Percentiles rank a stretch among this genome's conserved stretches.
Conservation (phyloP, 2,888 invertebrate species). For the Copidosoma aretas region DNA sequence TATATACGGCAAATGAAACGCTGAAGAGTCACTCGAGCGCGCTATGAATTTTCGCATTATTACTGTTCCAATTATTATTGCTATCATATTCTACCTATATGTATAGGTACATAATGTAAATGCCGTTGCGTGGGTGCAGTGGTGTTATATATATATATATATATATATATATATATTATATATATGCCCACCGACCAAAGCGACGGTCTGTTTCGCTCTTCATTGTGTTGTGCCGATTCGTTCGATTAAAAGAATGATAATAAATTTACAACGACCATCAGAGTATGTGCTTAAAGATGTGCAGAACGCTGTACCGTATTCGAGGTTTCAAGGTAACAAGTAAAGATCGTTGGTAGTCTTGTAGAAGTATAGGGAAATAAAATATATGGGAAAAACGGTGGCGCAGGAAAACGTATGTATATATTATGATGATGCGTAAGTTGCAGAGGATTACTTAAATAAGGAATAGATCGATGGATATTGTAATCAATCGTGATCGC, state of each 20-base stretch:
- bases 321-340: constrained; percentile 12
- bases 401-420: too few relatives aligned
- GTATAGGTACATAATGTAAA: too few relatives aligned
- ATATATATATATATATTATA: too few relatives aligned
- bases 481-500: constrained; percentile 14
- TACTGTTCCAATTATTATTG: too few relatives aligned
- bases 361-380: not conserved
- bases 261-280: constrained; percentile 7
- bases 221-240: constrained; percentile 23
- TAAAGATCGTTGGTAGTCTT: not conserved
- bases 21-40: not conserved
- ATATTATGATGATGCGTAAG: constrained; percentile 1
- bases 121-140: too few relatives aligned
- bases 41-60: too few relatives aligned
- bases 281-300: not conserved
- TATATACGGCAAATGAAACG: not conserved
- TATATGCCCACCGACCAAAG: constrained; percentile 4
- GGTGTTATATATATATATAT: too few relatives aligned
- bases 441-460: constrained; percentile 4
- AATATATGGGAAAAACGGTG: too few relatives aligned
- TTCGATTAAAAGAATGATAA: not conserved
- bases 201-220: constrained; percentile 26
- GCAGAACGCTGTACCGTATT: too few relatives aligned
- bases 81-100: too few relatives aligned
- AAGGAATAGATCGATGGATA: constrained; percentile 10